Evolutionary conservation across 2,797 vertebrate genomes (phyloP).

Genomic region (Ficedula albicollis): DNA sequence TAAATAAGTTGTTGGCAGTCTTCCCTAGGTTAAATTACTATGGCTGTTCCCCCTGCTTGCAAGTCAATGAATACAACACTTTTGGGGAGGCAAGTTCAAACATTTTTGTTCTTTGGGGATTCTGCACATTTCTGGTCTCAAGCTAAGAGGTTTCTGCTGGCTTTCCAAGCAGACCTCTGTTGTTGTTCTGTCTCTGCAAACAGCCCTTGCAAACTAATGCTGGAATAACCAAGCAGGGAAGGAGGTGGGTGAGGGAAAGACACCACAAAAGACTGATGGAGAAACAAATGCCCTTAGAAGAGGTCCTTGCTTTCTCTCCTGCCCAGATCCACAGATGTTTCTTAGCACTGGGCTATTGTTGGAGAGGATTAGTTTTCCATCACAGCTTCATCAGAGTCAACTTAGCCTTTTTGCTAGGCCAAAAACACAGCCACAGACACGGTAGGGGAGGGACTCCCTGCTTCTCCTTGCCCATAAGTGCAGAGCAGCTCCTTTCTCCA

Average conservation of each 20-base stretch:
- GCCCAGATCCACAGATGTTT: background rate
- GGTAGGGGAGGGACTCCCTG: background rate
- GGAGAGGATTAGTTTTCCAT: constrained; percentile 27
- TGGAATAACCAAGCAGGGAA: background rate
- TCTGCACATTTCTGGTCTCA: constrained; percentile 19
- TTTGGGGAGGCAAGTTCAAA: constrained; percentile 47
- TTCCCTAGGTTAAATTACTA: constrained; percentile 71
- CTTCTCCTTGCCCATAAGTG: background rate
- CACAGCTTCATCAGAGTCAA: constrained; percentile 19
- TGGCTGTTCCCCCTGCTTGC: constrained; percentile 24
- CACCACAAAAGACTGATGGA: background rate
- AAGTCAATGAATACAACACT: constrained; percentile 47
- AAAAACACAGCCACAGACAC: background rate
- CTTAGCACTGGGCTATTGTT: background rate
- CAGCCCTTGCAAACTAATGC: background rate
- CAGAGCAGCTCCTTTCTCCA: background rate
- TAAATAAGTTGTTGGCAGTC: constrained; percentile 69
- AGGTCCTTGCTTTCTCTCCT: background rate
- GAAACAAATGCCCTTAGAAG: background rate
- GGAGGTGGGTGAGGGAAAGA: background rate
- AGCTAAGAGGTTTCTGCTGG: constrained; percentile 36
- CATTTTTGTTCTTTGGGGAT: constrained; percentile 11
- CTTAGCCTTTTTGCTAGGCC: background rate
- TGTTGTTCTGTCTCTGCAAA: constrained; percentile 5
- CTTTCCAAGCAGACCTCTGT: constrained; percentile 2